Evolutionary conservation across 2,888 invertebrate species (phyloP), one percentile per base, ranked within the genome.

Genomic region (Anagyrus pseudococci): DNA sequence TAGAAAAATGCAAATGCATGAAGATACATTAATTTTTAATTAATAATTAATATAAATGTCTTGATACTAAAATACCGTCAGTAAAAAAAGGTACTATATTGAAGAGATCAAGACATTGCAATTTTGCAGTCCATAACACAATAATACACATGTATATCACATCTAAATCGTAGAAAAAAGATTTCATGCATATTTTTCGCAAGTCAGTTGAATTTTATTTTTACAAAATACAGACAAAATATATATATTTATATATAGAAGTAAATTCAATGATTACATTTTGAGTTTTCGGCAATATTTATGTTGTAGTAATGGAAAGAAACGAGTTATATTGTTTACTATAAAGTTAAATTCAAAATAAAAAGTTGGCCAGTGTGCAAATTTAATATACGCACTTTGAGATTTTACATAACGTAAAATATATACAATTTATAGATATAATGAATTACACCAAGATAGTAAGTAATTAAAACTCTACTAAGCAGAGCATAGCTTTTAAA

Each of bases 61-160:
- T n/a, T n/a, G n/a, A n/a, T n/a, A n/a, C n/a, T n/a, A n/a, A n/a
- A n/a, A n/a, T n/a, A n/a, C n/a, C n/a, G n/a, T n/a, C n/a, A n/a
- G n/a, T n/a, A n/a, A n/a, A n/a, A n/a, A n/a, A n/a, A n/a, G n/a
- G n/a, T n/a, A n/a, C n/a, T n/a, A n/a, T n/a, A n/a, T n/a, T n/a
- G 48, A 56, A 59, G 63, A 64, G 64, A 64, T 64, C 64, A 64
- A 64, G 64, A 64, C 64, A 63, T 58, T 58, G 50, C 33, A 59
- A 64, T 58, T 59, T 55, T 59, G 59, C 59, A 19, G 41, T 50
- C 17, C 33, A 8, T 13, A 33, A 8, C 33, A 33, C 6, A 33
- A 33, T 13, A 13, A 33, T 8, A 33, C 33, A 33, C 6, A 33
- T 7, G 13, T 33, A 33, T 33, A 8, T 33, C 33, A 6, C 13